These are phyloP conservation scores for Prenolepis imparis DNA, from an alignment of 2,888 invertebrate species.

Conservation along the genomic window DNA sequence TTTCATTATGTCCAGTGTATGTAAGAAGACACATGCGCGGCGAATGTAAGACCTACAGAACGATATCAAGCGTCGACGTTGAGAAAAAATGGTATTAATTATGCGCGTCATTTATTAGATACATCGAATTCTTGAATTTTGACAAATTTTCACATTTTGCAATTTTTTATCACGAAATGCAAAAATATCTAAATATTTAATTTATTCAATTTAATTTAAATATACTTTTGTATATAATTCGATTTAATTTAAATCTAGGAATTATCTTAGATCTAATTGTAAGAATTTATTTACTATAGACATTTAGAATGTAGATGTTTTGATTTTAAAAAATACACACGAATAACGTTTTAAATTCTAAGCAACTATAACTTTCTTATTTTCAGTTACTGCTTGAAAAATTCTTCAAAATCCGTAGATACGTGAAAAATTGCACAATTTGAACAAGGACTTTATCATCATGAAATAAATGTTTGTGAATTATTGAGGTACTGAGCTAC, in stretches of 20 bases:
- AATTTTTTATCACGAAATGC: not conserved
- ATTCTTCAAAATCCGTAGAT: not conserved
- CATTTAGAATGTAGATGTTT: not conserved
- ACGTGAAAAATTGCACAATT: not conserved
- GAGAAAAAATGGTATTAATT: constrained; percentile 29
- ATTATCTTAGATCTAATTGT: too few relatives aligned
- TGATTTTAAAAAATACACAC: not conserved
- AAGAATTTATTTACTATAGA: not conserved
- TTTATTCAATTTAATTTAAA: not conserved
- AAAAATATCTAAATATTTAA: not conserved
- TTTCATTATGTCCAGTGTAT: constrained; percentile 49
- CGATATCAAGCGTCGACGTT: constrained; percentile 29
- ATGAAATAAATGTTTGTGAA: constrained; percentile 11
- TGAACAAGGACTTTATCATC: not conserved
- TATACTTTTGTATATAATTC: not conserved
- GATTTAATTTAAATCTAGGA: not conserved
- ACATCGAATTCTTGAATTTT: constrained; percentile 13
- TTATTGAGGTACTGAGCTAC: not conserved
- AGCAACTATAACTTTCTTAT: not conserved
- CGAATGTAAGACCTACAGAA: constrained; percentile 29
- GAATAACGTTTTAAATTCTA: not conserved
- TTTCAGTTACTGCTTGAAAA: not conserved
- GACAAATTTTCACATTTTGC: constrained; percentile 9
- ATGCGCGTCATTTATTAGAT: constrained; percentile 24
- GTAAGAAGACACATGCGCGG: constrained; percentile 42